Evolutionary conservation across 2,797 vertebrate genomes (phyloP).

Genomic region (Liasis olivaceus): DNA sequence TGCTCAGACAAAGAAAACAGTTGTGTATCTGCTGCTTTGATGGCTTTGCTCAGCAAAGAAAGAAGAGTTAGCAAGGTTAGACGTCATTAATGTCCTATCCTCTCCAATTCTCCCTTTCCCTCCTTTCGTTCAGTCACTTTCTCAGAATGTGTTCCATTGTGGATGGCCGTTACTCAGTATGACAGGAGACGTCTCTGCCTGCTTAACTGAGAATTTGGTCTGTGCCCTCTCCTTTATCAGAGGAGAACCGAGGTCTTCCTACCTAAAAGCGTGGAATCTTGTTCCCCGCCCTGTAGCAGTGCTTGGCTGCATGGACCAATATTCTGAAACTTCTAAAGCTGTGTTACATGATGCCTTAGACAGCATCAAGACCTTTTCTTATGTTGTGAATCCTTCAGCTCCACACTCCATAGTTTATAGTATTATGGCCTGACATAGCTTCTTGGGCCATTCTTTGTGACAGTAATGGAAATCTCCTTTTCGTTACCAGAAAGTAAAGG

Average conservation of each 20-base stretch:
- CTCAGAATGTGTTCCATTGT: not conserved
- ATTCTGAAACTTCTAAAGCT: not conserved
- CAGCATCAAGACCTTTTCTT: not conserved
- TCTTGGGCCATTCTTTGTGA: not conserved
- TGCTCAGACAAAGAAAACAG: not conserved
- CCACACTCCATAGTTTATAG: not conserved
- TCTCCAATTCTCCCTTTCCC: not conserved
- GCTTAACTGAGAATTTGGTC: no score
- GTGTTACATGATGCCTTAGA: not conserved
- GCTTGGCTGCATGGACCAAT: not conserved
- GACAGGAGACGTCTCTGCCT: not conserved
- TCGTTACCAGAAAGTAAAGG: no score
- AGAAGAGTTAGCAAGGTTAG: not conserved
- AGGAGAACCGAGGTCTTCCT: no score
- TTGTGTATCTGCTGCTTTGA: not conserved
- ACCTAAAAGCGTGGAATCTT: not conserved
- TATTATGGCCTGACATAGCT: not conserved
- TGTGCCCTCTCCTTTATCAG: not conserved
- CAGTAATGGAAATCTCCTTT: no score
- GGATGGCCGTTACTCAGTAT: not conserved
- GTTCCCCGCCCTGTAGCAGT: not conserved
- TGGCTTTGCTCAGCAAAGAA: constrained; percentile 27
- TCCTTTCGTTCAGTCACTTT: constrained; percentile 8
- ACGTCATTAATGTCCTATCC: not conserved
- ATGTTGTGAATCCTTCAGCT: not conserved